Percentiles rank a stretch among this genome's conserved stretches.
Conservation (phyloP, 2,797 vertebrate genomes). For the Trachops cirrhosus region DNA sequence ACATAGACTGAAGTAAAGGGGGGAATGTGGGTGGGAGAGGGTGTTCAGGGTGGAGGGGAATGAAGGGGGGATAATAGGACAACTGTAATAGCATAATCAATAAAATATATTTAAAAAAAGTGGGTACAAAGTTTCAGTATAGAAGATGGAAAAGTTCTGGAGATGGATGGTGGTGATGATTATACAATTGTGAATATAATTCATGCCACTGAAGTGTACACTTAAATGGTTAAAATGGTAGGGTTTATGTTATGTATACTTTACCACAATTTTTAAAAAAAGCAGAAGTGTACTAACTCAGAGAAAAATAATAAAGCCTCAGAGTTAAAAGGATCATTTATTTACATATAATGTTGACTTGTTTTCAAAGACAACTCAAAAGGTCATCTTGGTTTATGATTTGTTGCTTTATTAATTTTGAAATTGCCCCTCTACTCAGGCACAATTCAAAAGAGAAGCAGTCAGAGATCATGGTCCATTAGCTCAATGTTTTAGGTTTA, state of each 20-base stretch:
- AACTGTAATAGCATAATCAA: too few relatives aligned
- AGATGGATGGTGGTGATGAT: background rate
- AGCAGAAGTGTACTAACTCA: background rate
- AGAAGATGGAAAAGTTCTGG: slow-evolving; percentile 20
- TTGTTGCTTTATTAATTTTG: slow-evolving; percentile 21
- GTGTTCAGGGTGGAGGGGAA: too few relatives aligned
- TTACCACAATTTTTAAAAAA: background rate
- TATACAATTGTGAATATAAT: background rate
- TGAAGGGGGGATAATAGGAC: too few relatives aligned
- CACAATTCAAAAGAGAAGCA: slow-evolving; percentile 23
- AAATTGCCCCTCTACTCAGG: background rate
- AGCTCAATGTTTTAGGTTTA: background rate
- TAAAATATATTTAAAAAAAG: too few relatives aligned
- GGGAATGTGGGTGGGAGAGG: too few relatives aligned
- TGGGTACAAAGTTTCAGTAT: background rate
- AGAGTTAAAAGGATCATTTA: background rate
- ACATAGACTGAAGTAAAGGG: too few relatives aligned
- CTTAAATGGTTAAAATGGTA: background rate
- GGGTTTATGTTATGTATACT: background rate
- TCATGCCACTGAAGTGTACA: background rate
- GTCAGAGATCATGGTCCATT: background rate
- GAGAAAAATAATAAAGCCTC: background rate
- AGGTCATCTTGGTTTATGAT: background rate
- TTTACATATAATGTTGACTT: background rate
- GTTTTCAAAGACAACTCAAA: slow-evolving; percentile 17